phyloP scores from a whole-genome alignment of 1,140 invertebrate species.

The Danaus plexippus region DNA sequence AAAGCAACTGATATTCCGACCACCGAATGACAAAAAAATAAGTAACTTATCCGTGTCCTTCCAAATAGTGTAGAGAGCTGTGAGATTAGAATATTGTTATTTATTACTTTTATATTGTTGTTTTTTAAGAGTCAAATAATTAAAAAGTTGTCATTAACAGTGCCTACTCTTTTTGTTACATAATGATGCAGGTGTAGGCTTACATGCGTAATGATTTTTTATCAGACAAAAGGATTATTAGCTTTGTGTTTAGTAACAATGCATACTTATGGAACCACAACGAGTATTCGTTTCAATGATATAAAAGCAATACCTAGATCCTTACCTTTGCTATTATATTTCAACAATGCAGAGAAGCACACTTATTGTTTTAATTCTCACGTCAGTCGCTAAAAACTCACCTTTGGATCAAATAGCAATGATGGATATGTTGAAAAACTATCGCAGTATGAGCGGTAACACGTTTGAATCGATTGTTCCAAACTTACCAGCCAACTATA shows the following conservation, averaged over 20 bases:
- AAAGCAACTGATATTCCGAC: conserved; percentile 43
- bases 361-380: neutral
- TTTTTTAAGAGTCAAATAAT: conserved; percentile 2
- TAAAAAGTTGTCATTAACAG: neutral
- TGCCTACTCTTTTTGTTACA: neutral
- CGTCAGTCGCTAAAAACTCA: neutral
- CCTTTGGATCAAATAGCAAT: neutral
- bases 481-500: neutral
- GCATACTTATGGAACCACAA: neutral
- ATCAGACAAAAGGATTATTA: neutral
- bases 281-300: too few relatives aligned
- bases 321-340: neutral
- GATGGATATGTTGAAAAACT: conserved; percentile 5
- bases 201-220: neutral
- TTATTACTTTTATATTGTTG: conserved; percentile 8
- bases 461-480: neutral
- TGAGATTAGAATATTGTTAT: neutral
- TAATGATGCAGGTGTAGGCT: neutral
- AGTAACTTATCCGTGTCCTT: conserved; percentile 49
- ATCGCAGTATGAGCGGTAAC: neutral
- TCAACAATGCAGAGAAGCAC: neutral
- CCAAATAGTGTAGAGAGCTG: conserved; percentile 21
- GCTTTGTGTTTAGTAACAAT: neutral
- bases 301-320: too few relatives aligned
- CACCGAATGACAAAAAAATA: conserved; percentile 36